Conservation (phyloP, 2,888 invertebrate genomes). For the Mythimna loreyi region DNA sequence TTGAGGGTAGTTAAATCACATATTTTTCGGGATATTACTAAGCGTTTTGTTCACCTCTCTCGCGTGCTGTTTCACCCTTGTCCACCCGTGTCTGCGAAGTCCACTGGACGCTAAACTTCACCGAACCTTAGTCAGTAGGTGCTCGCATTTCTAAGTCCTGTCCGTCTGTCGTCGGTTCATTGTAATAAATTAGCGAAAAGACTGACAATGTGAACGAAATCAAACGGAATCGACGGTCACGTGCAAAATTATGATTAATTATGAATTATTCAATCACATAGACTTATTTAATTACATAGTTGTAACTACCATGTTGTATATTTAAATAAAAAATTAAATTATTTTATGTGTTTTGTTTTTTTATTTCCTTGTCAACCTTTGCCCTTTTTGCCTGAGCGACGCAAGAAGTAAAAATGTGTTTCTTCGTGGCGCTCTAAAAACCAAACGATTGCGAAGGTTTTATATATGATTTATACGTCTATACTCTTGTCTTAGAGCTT, state of each 20-base stretch:
- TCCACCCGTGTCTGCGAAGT: constrained; percentile 44
- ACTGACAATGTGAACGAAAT: constrained; percentile 83
- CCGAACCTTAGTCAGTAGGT: constrained; percentile 57
- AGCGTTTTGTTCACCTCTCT: constrained; percentile 15
- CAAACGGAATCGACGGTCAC: constrained; percentile 72
- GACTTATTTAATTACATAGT: constrained; percentile 85
- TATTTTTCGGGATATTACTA: constrained; percentile 49
- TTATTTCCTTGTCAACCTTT: neutral
- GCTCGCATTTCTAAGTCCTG: constrained; percentile 63
- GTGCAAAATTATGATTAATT: constrained; percentile 77
- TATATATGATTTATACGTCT: too few relatives aligned
- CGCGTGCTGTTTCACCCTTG: constrained; percentile 14
- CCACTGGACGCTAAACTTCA: constrained; percentile 60
- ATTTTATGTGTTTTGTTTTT: constrained; percentile 39
- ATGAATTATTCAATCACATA: constrained; percentile 84
- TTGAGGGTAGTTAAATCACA: neutral
- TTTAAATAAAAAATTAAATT: constrained; percentile 85
- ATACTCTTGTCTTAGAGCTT: too few relatives aligned
- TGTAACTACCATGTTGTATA: constrained; percentile 89
- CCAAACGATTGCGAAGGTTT: too few relatives aligned
- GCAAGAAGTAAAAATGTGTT: too few relatives aligned
- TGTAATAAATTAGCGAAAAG: constrained; percentile 77
- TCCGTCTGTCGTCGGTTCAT: constrained; percentile 64
- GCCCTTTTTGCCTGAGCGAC: neutral
- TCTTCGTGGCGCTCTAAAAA: too few relatives aligned